Base-by-base conservation (phyloP, 2,797 vertebrate species). In the Rhinoraja longicauda region DNA sequence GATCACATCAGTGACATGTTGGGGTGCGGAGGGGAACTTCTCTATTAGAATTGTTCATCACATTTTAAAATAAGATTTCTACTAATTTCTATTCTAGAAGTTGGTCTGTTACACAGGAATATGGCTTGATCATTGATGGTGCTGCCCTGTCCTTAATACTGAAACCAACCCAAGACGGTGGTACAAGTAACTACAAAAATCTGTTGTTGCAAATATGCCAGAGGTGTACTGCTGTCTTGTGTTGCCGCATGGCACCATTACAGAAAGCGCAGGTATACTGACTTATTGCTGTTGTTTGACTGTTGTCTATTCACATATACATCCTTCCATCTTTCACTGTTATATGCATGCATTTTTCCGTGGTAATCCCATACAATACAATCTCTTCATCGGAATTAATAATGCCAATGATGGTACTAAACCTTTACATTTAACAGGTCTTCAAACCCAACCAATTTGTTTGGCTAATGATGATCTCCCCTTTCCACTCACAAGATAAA, bases 171-270 rank as follows among this genome's bases (percentile, higher is more conserved):
- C 96, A 97, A 92, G 98, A 98, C 73, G 97, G 96, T 73, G 96
- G 95, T 94, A 96, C 96, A 0, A 97, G 96, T 94, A 96, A 95
- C 95, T 98, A 98, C 96, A 98, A 97, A 96, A 97, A 77, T 94
- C 97, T 99, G 53, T 98, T 99, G 94, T 96, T 99, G 6, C 98
- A 99, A 94, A 98, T 99, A 93, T 99, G 98, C 95, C 96, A 98
- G 94, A 99, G 98, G 94, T 99, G 98, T 93, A 97, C 98, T 1
- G 96, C 98, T 9, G 98, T 99, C 32, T 97, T 99, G 21, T 99
- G 99, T 96, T 99, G 99, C 93, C 97, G 99, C 57, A 99, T 99
- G 98, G 99, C 98, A 19, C 99, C 99, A 0, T 94, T 99, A 93
- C 98, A 99, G 95, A 99, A 99, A 95, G 99, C 99, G 36, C 98